A percentile compares a stretch with the other conserved stretches of the same genome.
Conservation (phyloP, 2,113 vertebrate species). For the Canis aureus region DNA sequence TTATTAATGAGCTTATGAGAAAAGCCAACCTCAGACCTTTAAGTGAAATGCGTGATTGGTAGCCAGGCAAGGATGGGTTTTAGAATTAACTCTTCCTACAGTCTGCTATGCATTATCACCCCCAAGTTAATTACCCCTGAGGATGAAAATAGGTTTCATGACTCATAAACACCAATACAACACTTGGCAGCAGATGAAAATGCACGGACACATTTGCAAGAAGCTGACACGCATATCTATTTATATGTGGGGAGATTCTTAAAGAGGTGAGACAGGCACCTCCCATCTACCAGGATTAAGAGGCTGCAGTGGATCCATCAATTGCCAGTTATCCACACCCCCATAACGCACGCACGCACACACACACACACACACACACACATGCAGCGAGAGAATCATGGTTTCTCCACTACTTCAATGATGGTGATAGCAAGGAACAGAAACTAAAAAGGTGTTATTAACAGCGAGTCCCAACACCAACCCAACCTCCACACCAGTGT, state of each 20-base stretch:
- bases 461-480: conserved; percentile 76
- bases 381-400: neutral
- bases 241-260: conserved; percentile 78
- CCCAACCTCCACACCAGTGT: conserved; percentile 39
- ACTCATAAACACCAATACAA: conserved; percentile 82
- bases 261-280: conserved; percentile 72
- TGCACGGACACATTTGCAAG: conserved; percentile 78
- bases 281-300: conserved; percentile 64
- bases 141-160: conserved; percentile 80
- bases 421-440: conserved; percentile 70
- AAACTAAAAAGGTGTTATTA: conserved; percentile 76
- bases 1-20: conserved; percentile 77
- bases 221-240: conserved; percentile 81
- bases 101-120: conserved; percentile 80
- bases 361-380: neutral
- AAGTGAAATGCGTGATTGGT: conserved; percentile 75
- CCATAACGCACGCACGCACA: neutral
- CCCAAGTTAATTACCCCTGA: conserved; percentile 80
- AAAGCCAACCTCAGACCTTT: conserved; percentile 76
- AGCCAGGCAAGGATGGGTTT: conserved; percentile 70
- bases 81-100: conserved; percentile 81
- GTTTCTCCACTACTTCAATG: conserved; percentile 73
- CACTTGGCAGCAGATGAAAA: conserved; percentile 79
- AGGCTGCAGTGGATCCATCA: conserved; percentile 50
- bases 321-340: neutral